A percentile compares a stretch with the other conserved stretches of the same genome.
Evolutionary conservation across 2,797 vertebrate genomes (phyloP).

Genomic region (Pipistrellus kuhlii): DNA sequence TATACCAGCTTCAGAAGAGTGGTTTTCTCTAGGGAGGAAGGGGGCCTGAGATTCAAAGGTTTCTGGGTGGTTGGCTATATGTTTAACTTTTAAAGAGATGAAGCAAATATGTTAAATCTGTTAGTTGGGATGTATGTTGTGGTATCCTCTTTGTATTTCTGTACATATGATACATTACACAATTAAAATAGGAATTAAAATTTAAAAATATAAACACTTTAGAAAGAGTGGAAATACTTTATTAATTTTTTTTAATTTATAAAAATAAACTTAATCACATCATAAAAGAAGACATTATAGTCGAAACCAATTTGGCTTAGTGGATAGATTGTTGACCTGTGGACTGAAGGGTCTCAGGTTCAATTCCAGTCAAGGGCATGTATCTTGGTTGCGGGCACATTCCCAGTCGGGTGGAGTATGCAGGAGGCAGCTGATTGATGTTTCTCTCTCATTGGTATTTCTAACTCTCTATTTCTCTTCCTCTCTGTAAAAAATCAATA

Average conservation of each 20-base stretch:
- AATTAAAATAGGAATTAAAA: conserved; percentile 30
- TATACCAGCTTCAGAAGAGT: background rate
- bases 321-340: too few species aligned
- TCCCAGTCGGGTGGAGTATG: too few species aligned
- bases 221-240: background rate
- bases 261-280: background rate
- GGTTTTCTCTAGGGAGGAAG: background rate
- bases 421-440: too few species aligned
- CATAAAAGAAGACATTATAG: conserved; percentile 17
- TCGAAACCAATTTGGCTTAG: background rate
- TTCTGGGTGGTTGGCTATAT: background rate
- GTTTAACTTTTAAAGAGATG: conserved; percentile 45
- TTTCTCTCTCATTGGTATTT: too few species aligned
- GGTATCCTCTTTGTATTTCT: conserved; percentile 5
- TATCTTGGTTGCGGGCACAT: too few species aligned
- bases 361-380: too few species aligned
- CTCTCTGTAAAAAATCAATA: too few species aligned
- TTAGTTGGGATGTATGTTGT: background rate
- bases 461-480: too few species aligned
- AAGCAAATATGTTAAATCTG: background rate
- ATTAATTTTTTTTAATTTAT: background rate
- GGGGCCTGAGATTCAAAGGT: background rate
- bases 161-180: background rate
- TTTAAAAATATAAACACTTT: background rate
- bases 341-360: too few species aligned